Evolutionary conservation across 2,113 vertebrate species (phyloP), one percentile per base, ranked within the genome.

Genomic region (Polypterus senegalus): DNA sequence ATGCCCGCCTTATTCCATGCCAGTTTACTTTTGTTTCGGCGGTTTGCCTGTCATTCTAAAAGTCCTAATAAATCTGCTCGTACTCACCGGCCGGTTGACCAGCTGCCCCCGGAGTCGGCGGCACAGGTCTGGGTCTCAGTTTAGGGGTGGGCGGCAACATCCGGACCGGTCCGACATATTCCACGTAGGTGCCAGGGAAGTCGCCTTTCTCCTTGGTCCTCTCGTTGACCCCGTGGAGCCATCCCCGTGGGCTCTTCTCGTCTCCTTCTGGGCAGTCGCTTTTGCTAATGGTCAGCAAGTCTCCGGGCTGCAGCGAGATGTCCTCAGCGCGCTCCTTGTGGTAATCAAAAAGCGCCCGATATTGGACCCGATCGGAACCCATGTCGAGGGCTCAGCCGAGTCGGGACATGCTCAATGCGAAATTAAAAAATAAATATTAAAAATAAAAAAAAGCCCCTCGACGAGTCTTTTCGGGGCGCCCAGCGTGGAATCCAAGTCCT

Each of bases 131-230:
- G 4, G 81, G 65, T 73, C 86, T 81, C 63, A 85, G 66, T 67
- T 89, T 91, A 6, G 67, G 0, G 6, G 60, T 8, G 0, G 71
- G 0, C 4, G 70, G 27, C 27, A 69, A 63, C 3, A 71, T 5
- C n/a, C 74, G 74, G 4, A 81, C 3, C 0, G 71, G 77, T 6
- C 85, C 85, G 43, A 88, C 73, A 57, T 85, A 89, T 70, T 92
- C 87, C 77, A 89, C 87, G 69, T 85, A 90, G 10, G 86, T 88
- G 67, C 87, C 83, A 0, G 88, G 90, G 59, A 91, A 89, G 78
- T 86, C 69, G 0, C 87, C 86, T 3, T 76, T 80, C 66, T 92
- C 88, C 70, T 86, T 87, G 77, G 83, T 88, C 71, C 80, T 72
- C 63, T 92, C 84, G 9, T 89, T 89, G 76, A 82, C 67, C 66